Evolutionary conservation across 92 coral and sea anemone genomes (phyloP), one percentile per base, ranked within the genome.

Genomic region (Epizoanthus fatuus): DNA sequence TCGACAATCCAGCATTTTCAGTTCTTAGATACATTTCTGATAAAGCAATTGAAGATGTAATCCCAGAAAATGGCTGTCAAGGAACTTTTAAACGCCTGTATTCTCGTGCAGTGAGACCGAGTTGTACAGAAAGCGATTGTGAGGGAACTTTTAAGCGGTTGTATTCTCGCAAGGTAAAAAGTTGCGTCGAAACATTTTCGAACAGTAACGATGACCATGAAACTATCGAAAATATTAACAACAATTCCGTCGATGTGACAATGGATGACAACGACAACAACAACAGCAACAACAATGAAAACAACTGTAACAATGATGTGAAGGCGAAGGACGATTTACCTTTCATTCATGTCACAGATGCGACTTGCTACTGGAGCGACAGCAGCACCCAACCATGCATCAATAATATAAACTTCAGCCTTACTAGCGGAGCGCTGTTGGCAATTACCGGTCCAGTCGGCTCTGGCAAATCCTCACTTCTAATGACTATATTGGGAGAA

Each of bases 371-470:
- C 57, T 77, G 82, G 82, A 60, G 58, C 16, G 42, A 40, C 57
- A 5, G 45, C 14, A 60, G 22, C 15, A 17, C 70, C 65, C 69
- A 60, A 77, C 82, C 82, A 39, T 77, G 82, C 22, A 44, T 77
- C 57, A 77, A 35, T 37, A 77, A 77, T 39, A 77, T 77, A 39
- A 77, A 60, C 58, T 62, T 77, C 63, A 77, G 22, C 29, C 70
- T 77, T 77, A 59, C 82, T 0, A 77, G 82, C 25, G 82, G 82
- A 60, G 82, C 57, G 14, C 51, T 77, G 39, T 32, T 77, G 39
- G 82, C 82, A 19, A 73, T 83, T 45, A 83, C 87, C 54, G 87
- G 87, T 6, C 79, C 78, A 59, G 60, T 83, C 3, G 87, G 87
- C 3, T 69, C 68, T 14, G 87, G 87, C 51, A 83, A 83, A 73